phyloP scores from a whole-genome alignment of 2,888 invertebrate genomes.

The Agriopis aurantiaria region DNA sequence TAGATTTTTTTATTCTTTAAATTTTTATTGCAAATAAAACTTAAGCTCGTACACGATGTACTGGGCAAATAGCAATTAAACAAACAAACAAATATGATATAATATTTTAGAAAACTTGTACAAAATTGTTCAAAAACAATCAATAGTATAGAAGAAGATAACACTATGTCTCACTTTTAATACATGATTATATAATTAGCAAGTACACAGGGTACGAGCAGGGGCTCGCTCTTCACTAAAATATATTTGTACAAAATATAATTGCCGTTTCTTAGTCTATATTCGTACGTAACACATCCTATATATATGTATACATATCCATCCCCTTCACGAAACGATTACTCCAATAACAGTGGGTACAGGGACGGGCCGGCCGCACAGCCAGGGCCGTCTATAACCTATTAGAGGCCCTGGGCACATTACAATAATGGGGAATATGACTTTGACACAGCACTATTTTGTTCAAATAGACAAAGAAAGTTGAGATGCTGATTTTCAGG shows the following conservation, averaged over 20 bases:
- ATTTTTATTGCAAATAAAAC: slow-evolving; percentile 78
- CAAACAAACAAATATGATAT: slow-evolving; percentile 63
- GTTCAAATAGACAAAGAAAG: no score
- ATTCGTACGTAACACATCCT: slow-evolving; percentile 73
- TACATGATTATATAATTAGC: no score
- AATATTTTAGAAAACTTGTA: slow-evolving; percentile 56
- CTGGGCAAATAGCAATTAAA: slow-evolving; percentile 55
- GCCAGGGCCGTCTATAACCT: no score
- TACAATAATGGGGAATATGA: no score
- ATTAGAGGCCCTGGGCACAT: no score
- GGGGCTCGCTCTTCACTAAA: slow-evolving; percentile 50
- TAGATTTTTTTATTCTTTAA: slow-evolving; percentile 42
- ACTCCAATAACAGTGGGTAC: no score
- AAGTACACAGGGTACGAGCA: slow-evolving; percentile 39
- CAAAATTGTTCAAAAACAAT: slow-evolving; percentile 38
- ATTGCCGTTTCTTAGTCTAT: slow-evolving; percentile 64
- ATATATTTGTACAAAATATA: slow-evolving; percentile 76
- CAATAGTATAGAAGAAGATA: slow-evolving; percentile 41
- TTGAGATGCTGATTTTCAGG: no score
- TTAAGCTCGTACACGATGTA: slow-evolving; percentile 67
- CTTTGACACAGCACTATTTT: no score
- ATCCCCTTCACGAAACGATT: background rate
- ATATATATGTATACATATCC: no score
- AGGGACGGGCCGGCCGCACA: no score
- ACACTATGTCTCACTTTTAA: slow-evolving; percentile 61